Base-by-base conservation (phyloP, 92 coral and sea anemone genomes). In the Diadumene lineata region DNA sequence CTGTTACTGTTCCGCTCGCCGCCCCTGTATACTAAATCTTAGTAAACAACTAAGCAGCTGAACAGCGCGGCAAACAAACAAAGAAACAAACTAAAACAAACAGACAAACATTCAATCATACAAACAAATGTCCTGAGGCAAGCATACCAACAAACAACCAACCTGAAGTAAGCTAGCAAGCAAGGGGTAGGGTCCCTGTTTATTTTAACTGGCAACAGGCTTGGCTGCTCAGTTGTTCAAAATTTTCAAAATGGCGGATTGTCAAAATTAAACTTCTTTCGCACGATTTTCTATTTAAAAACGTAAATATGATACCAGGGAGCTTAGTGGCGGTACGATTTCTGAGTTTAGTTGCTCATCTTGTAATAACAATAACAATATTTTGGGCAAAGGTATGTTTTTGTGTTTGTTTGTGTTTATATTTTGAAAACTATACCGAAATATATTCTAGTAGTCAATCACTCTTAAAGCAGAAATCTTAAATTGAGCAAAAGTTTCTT, bases 311-410 rank as follows among this genome's bases (percentile, higher is more conserved):
- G 92, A 57, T 69, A 30, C 57, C 86, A 16, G 98, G 97, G 75
- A 88, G 97, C 71, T 81, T 94, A 67, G 97, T 94, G 24, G 90
- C 92, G 31, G 89, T 91, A 32, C 81, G 98, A 81, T 94, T 94
- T 80, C 66, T 94, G 43, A 92, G 96, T 30, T 84, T 94, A 22
- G 81, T 88, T 1, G 97, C 98, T 19, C 98, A 94, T 72, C 78
- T 94, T 57, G 97, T 91, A 26, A 90, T 94, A 38, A 94, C 98
- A 24, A 81, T 94, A 38, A 88, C 89, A 1, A 94, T 94, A 61
- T 94, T 94, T 51, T 91, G 96, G 93, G 90, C 98, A 26, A 91
- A 90, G 87, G 98, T 94, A 66, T 71, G 81, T 66, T 43, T 48
- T n/a, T n/a, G n/a, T n/a, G n/a, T n/a, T n/a, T n/a, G n/a, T n/a